These are phyloP conservation scores for Cercocebus atys DNA, from an alignment of 2,113 vertebrate genomes.

Conservation along the genomic window DNA sequence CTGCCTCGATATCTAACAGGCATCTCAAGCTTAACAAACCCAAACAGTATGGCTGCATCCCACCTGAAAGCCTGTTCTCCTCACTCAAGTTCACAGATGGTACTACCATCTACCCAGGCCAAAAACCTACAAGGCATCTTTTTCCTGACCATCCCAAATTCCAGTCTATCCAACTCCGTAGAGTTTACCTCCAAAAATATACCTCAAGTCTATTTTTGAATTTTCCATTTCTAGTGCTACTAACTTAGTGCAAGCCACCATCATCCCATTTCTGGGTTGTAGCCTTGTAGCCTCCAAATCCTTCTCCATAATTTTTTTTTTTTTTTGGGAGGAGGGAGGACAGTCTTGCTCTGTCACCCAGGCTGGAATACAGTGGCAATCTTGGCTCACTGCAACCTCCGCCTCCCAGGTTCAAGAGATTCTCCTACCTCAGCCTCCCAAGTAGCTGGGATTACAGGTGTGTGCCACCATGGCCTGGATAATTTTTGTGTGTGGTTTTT, in stretches of 20 bases:
- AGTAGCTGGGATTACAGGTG: too few relatives aligned
- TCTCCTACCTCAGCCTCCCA: too few relatives aligned
- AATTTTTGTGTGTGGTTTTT: too few relatives aligned
- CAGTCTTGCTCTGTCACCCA: too few relatives aligned
- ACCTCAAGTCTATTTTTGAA: background rate
- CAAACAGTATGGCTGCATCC: background rate
- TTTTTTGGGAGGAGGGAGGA: too few relatives aligned
- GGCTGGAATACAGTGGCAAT: too few relatives aligned
- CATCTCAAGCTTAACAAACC: background rate
- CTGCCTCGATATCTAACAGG: background rate
- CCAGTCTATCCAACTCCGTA: background rate
- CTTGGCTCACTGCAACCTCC: too few relatives aligned
- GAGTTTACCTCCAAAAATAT: background rate
- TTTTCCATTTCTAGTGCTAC: background rate
- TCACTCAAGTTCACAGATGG: accelerated
- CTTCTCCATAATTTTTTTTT: background rate
- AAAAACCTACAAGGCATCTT: background rate
- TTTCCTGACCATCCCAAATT: background rate
- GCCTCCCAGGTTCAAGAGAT: too few relatives aligned
- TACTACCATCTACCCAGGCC: background rate
- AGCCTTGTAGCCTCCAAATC: background rate
- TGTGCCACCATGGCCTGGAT: too few relatives aligned
- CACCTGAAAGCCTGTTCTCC: background rate
- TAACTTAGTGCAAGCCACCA: background rate
- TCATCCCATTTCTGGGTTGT: background rate